These are phyloP conservation scores for Leptobrachium ailaonicum DNA, from an alignment of 2,113 vertebrate species.

Conservation along the genomic window DNA sequence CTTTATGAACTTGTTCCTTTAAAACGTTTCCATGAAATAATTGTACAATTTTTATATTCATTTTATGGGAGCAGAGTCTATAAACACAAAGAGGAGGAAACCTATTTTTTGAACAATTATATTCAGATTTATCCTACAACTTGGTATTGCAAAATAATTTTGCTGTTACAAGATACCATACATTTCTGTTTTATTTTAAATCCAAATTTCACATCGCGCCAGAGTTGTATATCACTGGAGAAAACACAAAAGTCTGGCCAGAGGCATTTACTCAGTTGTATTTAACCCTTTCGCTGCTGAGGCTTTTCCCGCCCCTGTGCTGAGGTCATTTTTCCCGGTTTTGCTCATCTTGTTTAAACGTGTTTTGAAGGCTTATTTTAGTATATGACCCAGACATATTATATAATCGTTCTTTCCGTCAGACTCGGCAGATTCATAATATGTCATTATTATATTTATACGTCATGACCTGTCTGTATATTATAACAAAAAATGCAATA, in stretches of 20 bases:
- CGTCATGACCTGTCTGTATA: too few species aligned
- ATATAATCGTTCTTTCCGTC: too few species aligned
- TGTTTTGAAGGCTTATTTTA: too few species aligned
- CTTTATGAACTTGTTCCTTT: background rate
- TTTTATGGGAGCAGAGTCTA: background rate
- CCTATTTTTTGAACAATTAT: background rate
- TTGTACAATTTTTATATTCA: background rate
- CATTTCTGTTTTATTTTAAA: background rate
- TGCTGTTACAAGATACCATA: background rate
- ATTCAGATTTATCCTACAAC: background rate
- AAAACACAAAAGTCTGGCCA: conserved; percentile 30
- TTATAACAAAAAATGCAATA: too few species aligned
- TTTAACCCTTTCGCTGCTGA: too few species aligned
- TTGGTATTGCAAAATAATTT: background rate
- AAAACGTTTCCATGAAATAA: background rate
- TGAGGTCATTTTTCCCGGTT: too few species aligned
- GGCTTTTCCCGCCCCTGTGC: too few species aligned
- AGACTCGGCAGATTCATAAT: too few species aligned
- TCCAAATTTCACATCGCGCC: background rate
- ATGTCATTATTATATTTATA: too few species aligned
- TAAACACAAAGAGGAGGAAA: background rate
- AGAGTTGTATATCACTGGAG: background rate
- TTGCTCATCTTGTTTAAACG: too few species aligned
- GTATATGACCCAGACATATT: too few species aligned
- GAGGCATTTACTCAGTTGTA: background rate